Evolutionary conservation across 1,140 invertebrate genomes (phyloP).

Genomic region (Phortica variegata): DNA sequence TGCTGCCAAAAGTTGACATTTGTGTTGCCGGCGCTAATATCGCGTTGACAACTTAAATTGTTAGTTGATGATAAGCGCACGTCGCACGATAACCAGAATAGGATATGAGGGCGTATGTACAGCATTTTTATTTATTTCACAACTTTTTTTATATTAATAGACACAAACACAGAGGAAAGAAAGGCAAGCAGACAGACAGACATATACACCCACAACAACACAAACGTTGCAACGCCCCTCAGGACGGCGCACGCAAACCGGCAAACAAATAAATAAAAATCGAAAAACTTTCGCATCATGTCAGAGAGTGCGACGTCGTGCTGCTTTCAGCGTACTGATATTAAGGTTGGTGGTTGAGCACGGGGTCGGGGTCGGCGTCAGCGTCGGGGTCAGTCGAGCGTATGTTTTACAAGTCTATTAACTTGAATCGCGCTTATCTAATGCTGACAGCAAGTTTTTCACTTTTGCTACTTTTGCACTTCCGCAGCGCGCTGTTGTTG

Average conservation of each 20-base stretch:
- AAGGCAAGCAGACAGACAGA: too few relatives aligned
- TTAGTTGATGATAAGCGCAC: conserved; percentile 37
- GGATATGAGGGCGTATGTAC: conserved; percentile 31
- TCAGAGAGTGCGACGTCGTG: too few relatives aligned
- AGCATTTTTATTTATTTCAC: conserved; percentile 51
- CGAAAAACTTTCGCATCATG: too few relatives aligned
- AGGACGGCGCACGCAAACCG: too few relatives aligned
- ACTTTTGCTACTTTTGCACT: too few relatives aligned
- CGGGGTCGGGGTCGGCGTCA: conserved; percentile 24
- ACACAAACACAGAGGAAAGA: too few relatives aligned
- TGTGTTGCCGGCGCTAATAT: conserved; percentile 13
- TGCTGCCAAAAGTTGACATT: too few relatives aligned
- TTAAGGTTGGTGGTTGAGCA: background rate
- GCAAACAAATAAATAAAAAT: conserved; percentile 54
- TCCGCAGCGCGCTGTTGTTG: too few relatives aligned
- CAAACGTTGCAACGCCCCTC: too few relatives aligned
- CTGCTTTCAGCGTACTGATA: too few relatives aligned
- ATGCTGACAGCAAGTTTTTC: conserved; percentile 55
- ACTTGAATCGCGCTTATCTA: conserved; percentile 49
- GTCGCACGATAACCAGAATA: background rate
- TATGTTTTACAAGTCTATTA: conserved; percentile 54
- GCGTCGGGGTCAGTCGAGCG: conserved; percentile 26
- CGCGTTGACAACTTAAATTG: conserved; percentile 52
- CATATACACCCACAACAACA: too few relatives aligned
- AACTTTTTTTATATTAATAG: conserved; percentile 35